A percentile compares a stretch with the other conserved stretches of the same genome.
Conservation (phyloP, 64 coral and sea anemone species). For the Hydrozoanthus tunicans region DNA sequence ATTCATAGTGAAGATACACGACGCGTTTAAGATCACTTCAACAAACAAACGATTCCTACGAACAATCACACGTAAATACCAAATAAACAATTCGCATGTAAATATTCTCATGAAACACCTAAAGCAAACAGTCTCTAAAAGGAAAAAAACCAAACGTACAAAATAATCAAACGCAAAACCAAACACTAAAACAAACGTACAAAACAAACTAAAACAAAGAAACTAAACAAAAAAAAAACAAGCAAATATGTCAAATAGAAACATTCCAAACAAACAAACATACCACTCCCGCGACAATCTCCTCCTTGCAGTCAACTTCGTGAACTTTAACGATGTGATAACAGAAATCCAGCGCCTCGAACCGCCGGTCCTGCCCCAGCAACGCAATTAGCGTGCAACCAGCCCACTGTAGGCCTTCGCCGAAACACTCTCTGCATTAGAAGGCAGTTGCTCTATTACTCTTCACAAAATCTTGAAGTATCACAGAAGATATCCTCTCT, state of each 20-base stretch:
- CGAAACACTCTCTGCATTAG: conserved; percentile 80
- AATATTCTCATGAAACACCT: too few species aligned
- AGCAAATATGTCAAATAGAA: not conserved
- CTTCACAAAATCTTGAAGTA: not conserved
- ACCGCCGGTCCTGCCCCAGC: conserved; percentile 82
- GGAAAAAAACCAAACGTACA: not conserved
- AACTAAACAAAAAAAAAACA: too few species aligned
- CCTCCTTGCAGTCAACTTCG: conserved; percentile 85
- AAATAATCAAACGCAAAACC: not conserved
- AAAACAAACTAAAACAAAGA: too few species aligned
- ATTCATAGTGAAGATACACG: too few species aligned
- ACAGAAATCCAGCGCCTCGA: conserved; percentile 98
- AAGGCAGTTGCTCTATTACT: not conserved
- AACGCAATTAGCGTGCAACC: conserved; percentile 84
- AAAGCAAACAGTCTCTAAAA: not conserved
- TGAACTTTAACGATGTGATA: conserved; percentile 97
- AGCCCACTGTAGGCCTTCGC: conserved; percentile 93
- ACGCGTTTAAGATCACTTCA: too few species aligned
- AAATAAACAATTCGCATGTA: too few species aligned
- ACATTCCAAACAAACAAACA: conserved; percentile 10
- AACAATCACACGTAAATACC: too few species aligned
- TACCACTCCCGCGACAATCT: conserved; percentile 94
- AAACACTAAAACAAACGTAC: conserved; percentile 55
- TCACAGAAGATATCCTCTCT: too few species aligned
- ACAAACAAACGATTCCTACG: too few species aligned